Base-by-base conservation (phyloP, 2,888 invertebrate species). In the Trachelus iudaicus region DNA sequence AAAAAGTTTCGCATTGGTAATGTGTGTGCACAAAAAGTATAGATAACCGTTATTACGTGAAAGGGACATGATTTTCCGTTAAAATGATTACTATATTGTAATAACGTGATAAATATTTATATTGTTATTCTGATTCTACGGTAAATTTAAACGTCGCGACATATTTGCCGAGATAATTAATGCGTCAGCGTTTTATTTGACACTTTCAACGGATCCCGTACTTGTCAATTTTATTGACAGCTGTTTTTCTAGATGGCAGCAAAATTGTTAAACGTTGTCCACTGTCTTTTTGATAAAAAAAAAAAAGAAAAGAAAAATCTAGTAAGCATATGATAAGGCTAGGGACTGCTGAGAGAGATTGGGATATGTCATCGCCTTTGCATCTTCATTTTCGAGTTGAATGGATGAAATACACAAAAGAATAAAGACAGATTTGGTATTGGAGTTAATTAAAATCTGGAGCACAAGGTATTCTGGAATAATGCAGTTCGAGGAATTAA, bases 391-490 rank as follows among this genome's bases (percentile, higher is more conserved):
- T 56, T 56, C 56, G 23, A 56, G 56, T 56, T 56, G 56, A 56
- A 56, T 56, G 56, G 23, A 56, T 56, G 2, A 15, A 23, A 9
- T 56, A 56, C 23, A 56, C 6, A 56, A 23, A 56, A 56, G 56
- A 23, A 56, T 56, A 56, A 40, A 40, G 56, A 23, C 23, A 23
- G 23, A 56, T 56, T 23, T 56, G 23, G 23, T 56, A 56, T 56
- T 56, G 9, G 56, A 23, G 56, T 56, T 23, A 56, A 56, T 56
- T 76, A 40, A 76, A 86, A 85, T 85, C 86, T 86, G 86, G 85
- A 86, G 82, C 76, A 79, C 30, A 77, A 69, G 77, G 78, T 80
- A 76, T 75, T 40, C 56, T 75, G 79, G 56, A 79, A 77, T n/a
- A 80, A 80, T 81, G 80, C 75, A 80, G 31, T 76, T 56, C 69